Evolutionary conservation across 2,797 vertebrate species (phyloP).

Genomic region (Micropoecilia bifurca): DNA sequence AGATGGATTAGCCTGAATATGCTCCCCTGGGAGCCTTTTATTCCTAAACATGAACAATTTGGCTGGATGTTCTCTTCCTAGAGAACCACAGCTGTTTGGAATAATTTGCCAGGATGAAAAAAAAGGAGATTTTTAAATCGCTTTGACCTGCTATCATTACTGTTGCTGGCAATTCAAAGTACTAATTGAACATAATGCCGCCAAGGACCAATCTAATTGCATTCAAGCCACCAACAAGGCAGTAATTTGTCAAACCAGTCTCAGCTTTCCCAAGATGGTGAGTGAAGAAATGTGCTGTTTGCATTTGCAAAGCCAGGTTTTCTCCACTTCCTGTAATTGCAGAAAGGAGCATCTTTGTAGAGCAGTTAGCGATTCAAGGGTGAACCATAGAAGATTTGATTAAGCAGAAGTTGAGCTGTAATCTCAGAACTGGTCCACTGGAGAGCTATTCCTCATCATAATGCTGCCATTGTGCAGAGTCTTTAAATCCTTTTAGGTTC

Average conservation of each 20-base stretch:
- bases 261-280: constrained; percentile 27
- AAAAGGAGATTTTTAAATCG: constrained; percentile 6
- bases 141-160: constrained; percentile 11
- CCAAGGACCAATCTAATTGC: constrained; percentile 28
- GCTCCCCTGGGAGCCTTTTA: constrained; percentile 20
- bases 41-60: constrained; percentile 28
- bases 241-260: constrained; percentile 11
- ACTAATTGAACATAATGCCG: constrained; percentile 28
- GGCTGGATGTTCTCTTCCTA: constrained; percentile 22
- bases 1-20: constrained; percentile 44
- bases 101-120: constrained; percentile 31
- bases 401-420: constrained; percentile 55
- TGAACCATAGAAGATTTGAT: constrained; percentile 67
- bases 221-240: constrained; percentile 26
- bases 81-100: constrained; percentile 22
- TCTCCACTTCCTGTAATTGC: constrained; percentile 8
- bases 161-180: constrained; percentile 15
- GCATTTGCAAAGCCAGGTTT: constrained; percentile 18
- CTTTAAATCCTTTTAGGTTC: constrained; percentile 58
- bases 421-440: constrained; percentile 55
- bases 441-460: constrained; percentile 51
- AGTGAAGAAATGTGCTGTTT: constrained; percentile 21
- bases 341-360: constrained; percentile 49
- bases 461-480: constrained; percentile 59
- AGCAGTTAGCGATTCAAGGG: constrained; percentile 52